These are phyloP conservation scores for Hemicrepidius hirtus DNA, from an alignment of 2,888 invertebrate genomes.

Conservation along the genomic window DNA sequence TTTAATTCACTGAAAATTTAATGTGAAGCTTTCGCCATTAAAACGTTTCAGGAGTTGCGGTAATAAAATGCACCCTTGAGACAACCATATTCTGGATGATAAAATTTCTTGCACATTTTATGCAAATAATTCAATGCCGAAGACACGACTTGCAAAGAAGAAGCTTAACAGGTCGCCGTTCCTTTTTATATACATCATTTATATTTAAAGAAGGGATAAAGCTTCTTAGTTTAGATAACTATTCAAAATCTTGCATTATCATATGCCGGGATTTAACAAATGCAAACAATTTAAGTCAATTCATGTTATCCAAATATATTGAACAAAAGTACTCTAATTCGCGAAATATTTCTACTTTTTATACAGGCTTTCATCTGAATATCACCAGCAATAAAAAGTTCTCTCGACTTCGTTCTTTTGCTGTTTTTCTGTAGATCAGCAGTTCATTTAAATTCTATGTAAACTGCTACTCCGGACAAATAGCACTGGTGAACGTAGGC, in stretches of 20 bases:
- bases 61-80: conserved; percentile 17
- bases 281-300: too few species aligned
- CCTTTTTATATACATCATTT: conserved; percentile 7
- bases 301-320: too few species aligned
- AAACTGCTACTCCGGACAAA: conserved; percentile 12
- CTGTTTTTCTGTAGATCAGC: conserved; percentile 10
- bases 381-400: neutral
- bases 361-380: neutral
- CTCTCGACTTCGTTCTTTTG: neutral
- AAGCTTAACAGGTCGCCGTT: conserved; percentile 6
- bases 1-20: neutral
- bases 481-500: too few species aligned
- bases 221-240: too few species aligned
- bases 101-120: conserved; percentile 26
- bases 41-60: neutral
- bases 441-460: conserved; percentile 22
- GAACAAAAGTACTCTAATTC: neutral
- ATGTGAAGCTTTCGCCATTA: conserved; percentile 2
- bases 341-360: conserved; percentile 1
- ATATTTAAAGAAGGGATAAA: neutral
- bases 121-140: conserved; percentile 1
- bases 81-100: conserved; percentile 17
- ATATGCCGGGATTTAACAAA: neutral
- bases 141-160: neutral
- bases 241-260: too few species aligned